These are phyloP conservation scores for Anguilla anguilla DNA, from an alignment of 2,797 vertebrate species.

Conservation along the genomic window DNA sequence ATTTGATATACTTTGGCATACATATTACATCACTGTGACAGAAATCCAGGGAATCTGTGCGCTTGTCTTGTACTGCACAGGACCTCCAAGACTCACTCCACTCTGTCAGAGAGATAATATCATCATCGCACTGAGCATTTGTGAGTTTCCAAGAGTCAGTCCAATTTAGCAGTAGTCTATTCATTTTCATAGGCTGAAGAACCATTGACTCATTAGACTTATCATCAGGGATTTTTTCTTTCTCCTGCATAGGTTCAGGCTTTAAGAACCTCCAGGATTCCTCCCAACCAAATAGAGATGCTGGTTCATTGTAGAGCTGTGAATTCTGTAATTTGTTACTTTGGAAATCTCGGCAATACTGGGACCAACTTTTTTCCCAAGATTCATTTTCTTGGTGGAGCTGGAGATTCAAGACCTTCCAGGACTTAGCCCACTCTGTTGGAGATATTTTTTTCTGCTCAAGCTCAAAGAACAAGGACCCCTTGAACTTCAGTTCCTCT, in stretches of 20 bases:
- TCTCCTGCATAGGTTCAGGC: background rate
- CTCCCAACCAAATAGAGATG: slow-evolving; percentile 48
- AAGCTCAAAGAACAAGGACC: slow-evolving; percentile 15
- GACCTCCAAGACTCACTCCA: slow-evolving; percentile 60
- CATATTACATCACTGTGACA: slow-evolving; percentile 48
- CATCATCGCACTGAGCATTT: slow-evolving; percentile 28
- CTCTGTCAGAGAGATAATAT: slow-evolving; percentile 40
- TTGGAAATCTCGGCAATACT: slow-evolving; percentile 32
- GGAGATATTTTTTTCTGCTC: slow-evolving; percentile 34
- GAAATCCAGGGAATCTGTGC: slow-evolving; percentile 43
- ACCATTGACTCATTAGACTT: too few relatives aligned
- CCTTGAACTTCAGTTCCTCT: background rate
- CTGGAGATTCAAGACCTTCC: slow-evolving; percentile 65
- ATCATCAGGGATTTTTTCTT: background rate
- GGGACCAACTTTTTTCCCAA: slow-evolving; percentile 63
- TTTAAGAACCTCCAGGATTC: slow-evolving; percentile 57
- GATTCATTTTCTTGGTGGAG: slow-evolving; percentile 60
- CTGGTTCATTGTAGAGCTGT: slow-evolving; percentile 35
- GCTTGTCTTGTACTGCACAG: slow-evolving; percentile 58
- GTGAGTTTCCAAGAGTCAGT: background rate
- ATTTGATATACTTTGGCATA: slow-evolving; percentile 29
- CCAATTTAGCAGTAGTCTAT: background rate
- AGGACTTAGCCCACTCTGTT: slow-evolving; percentile 63
- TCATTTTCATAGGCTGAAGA: background rate
- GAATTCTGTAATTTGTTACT: background rate